Conservation (phyloP, 2,888 invertebrate species). For the Acheta domesticus region DNA sequence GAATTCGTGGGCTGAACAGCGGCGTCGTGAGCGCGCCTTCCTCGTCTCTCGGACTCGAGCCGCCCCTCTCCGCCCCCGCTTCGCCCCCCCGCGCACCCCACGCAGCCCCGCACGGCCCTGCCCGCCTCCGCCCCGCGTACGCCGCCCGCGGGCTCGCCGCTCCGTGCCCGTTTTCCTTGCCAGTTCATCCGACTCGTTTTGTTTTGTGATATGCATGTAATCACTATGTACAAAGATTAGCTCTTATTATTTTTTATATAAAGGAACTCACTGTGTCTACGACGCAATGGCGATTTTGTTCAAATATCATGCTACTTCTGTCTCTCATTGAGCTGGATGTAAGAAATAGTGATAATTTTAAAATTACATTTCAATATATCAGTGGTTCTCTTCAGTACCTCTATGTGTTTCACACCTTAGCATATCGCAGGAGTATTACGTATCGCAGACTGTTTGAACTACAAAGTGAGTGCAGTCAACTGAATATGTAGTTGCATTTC, state of each 20-base stretch:
- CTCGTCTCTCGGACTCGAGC: background rate
- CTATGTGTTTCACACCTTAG: conserved; percentile 18
- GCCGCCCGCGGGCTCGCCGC: conserved; percentile 4
- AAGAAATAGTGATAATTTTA: conserved; percentile 18
- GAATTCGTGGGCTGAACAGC: conserved; percentile 18
- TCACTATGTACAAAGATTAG: conserved; percentile 18
- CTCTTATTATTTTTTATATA: conserved; percentile 18
- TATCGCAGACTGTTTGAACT: conserved; percentile 18
- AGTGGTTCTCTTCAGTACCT: conserved; percentile 18
- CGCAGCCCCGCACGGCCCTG: background rate
- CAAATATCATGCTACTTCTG: background rate
- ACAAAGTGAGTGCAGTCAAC: conserved; percentile 18
- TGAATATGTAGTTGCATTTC: conserved; percentile 7
- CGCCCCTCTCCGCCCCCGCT: background rate
- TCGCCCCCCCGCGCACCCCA: background rate
- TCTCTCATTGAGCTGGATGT: conserved; percentile 7
- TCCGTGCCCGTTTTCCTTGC: background rate
- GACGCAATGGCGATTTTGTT: conserved; percentile 1
- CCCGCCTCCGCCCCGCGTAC: background rate
- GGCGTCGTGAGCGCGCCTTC: conserved; percentile 18
- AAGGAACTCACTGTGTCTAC: conserved; percentile 7
- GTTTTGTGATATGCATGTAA: conserved; percentile 3
- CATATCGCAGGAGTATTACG: conserved; percentile 11
- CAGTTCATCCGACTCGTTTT: conserved; percentile 18
- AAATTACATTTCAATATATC: conserved; percentile 18